Percentiles rank a stretch among this genome's conserved stretches.
Evolutionary conservation across 2,113 vertebrate species (phyloP).

Genomic region (Bambusicola thoracicus): DNA sequence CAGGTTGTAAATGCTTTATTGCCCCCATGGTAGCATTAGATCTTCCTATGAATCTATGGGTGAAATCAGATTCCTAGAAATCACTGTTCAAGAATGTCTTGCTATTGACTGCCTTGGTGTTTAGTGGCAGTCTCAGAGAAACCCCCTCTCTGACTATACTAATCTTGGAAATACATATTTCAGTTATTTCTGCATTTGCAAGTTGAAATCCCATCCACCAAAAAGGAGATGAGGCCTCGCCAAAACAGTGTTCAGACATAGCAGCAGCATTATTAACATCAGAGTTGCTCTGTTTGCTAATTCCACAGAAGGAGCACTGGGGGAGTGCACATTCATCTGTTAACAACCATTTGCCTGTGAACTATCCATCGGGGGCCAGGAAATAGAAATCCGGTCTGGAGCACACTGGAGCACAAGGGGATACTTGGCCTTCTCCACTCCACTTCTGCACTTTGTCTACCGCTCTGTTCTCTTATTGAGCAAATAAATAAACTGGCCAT

Average conservation of each 20-base stretch:
- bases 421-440: background rate
- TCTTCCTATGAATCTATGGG: background rate
- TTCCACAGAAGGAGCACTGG: background rate
- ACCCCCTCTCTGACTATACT: background rate
- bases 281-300: background rate
- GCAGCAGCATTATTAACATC: background rate
- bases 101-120: background rate
- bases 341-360: background rate
- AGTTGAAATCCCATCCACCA: background rate
- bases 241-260: background rate
- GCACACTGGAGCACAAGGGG: background rate
- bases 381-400: background rate
- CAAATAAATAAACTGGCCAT: background rate
- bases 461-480: background rate
- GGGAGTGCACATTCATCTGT: background rate
- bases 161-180: background rate
- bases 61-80: conserved; percentile 18
- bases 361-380: background rate
- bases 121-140: background rate
- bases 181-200: background rate
- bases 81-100: background rate
- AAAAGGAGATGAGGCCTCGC: background rate
- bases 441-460: background rate
- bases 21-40: background rate
- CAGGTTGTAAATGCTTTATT: background rate